Percentiles rank a stretch among this genome's conserved stretches.
phyloP scores from a whole-genome alignment of 2,797 vertebrate species.

The Pseudochirops cupreus region DNA sequence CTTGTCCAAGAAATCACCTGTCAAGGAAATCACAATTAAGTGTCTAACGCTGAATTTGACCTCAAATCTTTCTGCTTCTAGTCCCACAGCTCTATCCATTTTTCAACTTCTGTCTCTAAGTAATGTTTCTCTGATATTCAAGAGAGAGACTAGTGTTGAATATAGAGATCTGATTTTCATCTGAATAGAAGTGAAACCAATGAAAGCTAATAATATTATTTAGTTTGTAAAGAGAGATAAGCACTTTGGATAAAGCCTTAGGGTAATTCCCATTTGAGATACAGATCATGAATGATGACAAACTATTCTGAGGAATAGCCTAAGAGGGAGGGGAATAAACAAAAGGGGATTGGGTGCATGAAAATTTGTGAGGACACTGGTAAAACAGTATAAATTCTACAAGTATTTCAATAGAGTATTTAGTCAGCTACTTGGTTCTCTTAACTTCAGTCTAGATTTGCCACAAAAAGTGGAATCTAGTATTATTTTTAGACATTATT shows the following conservation, averaged over 20 bases:
- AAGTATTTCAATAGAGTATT: not conserved
- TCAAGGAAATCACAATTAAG: not conserved
- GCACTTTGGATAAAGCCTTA: not conserved
- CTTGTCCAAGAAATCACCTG: not conserved
- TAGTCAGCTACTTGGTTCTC: not conserved
- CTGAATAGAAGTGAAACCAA: not conserved
- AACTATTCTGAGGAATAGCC: not conserved
- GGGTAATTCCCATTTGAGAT: fast-evolving
- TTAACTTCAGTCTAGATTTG: not conserved
- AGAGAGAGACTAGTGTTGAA: not conserved
- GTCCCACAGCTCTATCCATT: not conserved
- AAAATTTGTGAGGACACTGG: not conserved
- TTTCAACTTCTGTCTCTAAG: not conserved
- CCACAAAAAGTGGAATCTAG: not conserved
- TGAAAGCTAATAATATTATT: not conserved
- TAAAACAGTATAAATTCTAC: not conserved
- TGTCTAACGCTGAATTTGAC: not conserved
- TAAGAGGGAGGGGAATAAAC: not conserved
- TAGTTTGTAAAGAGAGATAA: not conserved
- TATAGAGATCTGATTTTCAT: not conserved
- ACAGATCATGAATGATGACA: not conserved
- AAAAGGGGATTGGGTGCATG: not conserved
- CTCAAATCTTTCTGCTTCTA: not conserved
- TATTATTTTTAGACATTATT: not conserved
- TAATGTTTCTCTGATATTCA: not conserved